Base-by-base conservation (phyloP, 2,888 invertebrate species). In the Tethea ocularis region DNA sequence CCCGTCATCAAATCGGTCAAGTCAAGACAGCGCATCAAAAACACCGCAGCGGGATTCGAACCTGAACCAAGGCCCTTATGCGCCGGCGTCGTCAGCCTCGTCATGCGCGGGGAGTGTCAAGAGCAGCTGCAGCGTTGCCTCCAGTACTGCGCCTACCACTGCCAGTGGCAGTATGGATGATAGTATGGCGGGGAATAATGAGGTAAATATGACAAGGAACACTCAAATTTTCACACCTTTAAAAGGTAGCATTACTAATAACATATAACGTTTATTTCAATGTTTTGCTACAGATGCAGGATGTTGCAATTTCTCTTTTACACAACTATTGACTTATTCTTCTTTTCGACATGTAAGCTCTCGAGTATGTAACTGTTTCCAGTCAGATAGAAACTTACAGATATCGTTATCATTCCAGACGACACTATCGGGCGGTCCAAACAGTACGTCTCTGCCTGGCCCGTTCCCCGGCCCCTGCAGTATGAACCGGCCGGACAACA, bases 401-500 rank as follows among this genome's bases (percentile, higher is more conserved):
- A 51, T 57, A 58, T 55, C 75, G 41, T 46, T 46, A 46, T 46
- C 20, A 46, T 46, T 69, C 38, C 86, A 93, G 91, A 84, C 91
- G 67, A 89, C 92, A 72, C 77, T 93, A 78, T 91, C 93, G 56
- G 92, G 91, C 53, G 90, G 93, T 17, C 90, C 93, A 15, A 90
- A 89, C 76, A 91, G 90, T 75, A 92, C 93, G 64, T 88, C 85
- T 68, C 78, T 93, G 53, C 89, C 93, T 46, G 94, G 94, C 56
- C 93, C 94, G 38, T 94, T 94, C 84, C 92, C 93, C 6, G 89
- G 89, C 29, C 82, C 91, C n/a, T 93, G 92, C 83, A 86, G 89
- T 79, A 86, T 91, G 89, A 86, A 78, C 82, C 79, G 84, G 87
- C 93, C 88, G 22, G 93, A 88, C 85, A 93, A 86, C 79, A 91